A percentile compares a stretch with the other conserved stretches of the same genome.
These are phyloP conservation scores for Pelagia noctiluca DNA, from an alignment of 30 jellyfish, hydroid and myxozoan species.

Conservation along the genomic window DNA sequence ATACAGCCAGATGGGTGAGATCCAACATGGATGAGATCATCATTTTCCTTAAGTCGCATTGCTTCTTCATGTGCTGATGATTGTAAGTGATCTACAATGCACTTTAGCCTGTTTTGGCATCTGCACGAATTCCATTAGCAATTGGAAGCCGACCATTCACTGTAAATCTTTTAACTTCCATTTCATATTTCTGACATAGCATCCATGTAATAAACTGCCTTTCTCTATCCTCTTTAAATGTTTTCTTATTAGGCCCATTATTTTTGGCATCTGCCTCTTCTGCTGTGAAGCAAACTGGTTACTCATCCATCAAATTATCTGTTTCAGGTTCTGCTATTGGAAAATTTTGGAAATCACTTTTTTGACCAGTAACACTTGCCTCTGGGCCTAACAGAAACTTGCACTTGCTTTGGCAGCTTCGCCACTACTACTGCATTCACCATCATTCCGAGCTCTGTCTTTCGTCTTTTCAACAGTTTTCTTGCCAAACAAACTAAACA, in stretches of 20 bases:
- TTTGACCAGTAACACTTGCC: background rate
- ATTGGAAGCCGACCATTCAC: slow-evolving; percentile 55
- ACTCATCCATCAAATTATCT: slow-evolving; percentile 23
- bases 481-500: background rate
- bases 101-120: slow-evolving; percentile 18
- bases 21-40: no score
- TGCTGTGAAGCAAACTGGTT: slow-evolving; percentile 28
- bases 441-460: background rate
- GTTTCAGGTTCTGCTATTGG: slow-evolving; percentile 38
- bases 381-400: slow-evolving; percentile 13
- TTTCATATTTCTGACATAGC: slow-evolving; percentile 46
- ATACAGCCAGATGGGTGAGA: no score
- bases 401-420: slow-evolving; percentile 9
- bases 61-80: slow-evolving; percentile 26
- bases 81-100: slow-evolving; percentile 27
- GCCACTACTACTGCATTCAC: slow-evolving; percentile 8
- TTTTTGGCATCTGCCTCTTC: slow-evolving; percentile 47
- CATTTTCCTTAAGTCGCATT: slow-evolving; percentile 29
- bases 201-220: slow-evolving; percentile 20
- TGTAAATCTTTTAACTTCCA: slow-evolving; percentile 13
- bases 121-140: slow-evolving; percentile 46
- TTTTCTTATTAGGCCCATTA: slow-evolving; percentile 26
- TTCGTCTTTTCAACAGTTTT: background rate
- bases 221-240: background rate
- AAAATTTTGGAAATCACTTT: slow-evolving; percentile 19